Evolutionary conservation across 1,140 invertebrate genomes (phyloP), one percentile per base, ranked within the genome.

Genomic region (Trichonephila clavipes): DNA sequence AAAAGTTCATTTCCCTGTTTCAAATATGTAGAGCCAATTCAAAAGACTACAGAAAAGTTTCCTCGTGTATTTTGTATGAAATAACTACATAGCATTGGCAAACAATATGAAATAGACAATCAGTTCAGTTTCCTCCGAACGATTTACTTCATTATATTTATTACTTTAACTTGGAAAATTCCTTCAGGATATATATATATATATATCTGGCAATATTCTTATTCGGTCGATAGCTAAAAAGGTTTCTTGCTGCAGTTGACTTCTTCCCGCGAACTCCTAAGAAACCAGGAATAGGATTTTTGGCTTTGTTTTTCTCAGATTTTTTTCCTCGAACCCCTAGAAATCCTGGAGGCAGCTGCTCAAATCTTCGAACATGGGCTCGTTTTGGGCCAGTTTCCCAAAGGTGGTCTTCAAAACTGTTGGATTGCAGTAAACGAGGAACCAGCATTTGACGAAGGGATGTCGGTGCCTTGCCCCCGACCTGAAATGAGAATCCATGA

Each of bases 211-310:
- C 61, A 69, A 12, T 64, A n/a, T 69, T 19, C 19, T 58, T 28
- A 10, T n/a, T 59, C 12, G 28, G 18, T 19, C n/a, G 16, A 28
- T 64, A 3, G 14, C n/a, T 62, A 8, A 18, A 5, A 40, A 21
- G n/a, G 8, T 51, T 61, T 12, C 69, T 21, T 34, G 19, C 7
- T 2, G 14, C 1, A 16, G 51, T 64, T 21, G 61, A 14, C 19
- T 92, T 92, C 28, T 92, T 92, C 24, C 90, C 90, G 0, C 90
- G 81, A 24, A 92, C 90, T 28, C 82, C 90, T 34, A 92, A 58
- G 28, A 92, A 92, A 19, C 90, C 90, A 24, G 90, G 90, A 69
- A 92, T 59, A 58, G 90, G 90, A n/a, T 92, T 82, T 34, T 92
- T 92, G 44, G 40, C 24, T 72, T 92, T 92, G 7, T 7, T 61